phyloP scores from a whole-genome alignment of 2,888 invertebrate genomes.

The Euplagia quadripunctaria region DNA sequence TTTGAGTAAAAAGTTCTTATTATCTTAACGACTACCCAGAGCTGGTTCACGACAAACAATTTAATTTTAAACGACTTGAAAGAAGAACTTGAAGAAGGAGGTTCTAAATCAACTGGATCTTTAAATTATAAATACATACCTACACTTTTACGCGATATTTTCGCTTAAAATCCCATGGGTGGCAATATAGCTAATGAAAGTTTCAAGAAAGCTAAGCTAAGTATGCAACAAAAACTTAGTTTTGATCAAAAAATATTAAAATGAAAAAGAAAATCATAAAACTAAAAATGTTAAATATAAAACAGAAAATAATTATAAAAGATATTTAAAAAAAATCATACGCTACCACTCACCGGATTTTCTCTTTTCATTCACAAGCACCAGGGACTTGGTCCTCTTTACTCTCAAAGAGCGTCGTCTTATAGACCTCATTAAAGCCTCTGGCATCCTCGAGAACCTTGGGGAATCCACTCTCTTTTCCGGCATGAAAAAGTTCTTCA shows the following conservation, averaged over 20 bases:
- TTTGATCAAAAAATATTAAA: neutral
- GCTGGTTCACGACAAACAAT: conserved; percentile 4
- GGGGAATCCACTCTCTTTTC: conserved; percentile 87
- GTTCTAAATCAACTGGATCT: neutral
- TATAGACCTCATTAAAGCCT: conserved; percentile 91
- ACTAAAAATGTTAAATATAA: neutral
- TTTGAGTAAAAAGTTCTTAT: conserved; percentile 22
- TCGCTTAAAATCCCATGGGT: no score
- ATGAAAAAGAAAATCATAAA: conserved; percentile 1
- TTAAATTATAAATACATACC: neutral
- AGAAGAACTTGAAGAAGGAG: neutral
- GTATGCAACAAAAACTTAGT: neutral
- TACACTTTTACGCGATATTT: no score
- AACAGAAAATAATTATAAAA: conserved; percentile 17
- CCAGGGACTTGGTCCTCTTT: conserved; percentile 92
- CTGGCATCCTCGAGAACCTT: conserved; percentile 90
- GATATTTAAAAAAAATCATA: conserved; percentile 59
- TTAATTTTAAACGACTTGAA: neutral
- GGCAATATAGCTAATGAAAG: neutral
- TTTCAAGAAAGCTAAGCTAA: no score
- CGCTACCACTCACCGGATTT: conserved; percentile 92
- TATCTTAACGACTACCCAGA: conserved; percentile 21
- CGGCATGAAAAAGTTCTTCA: conserved; percentile 92
- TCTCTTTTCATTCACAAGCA: conserved; percentile 91
- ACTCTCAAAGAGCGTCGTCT: conserved; percentile 91